Evolutionary conservation across 2,113 vertebrate genomes (phyloP).

Genomic region (Engystomops pustulosus): DNA sequence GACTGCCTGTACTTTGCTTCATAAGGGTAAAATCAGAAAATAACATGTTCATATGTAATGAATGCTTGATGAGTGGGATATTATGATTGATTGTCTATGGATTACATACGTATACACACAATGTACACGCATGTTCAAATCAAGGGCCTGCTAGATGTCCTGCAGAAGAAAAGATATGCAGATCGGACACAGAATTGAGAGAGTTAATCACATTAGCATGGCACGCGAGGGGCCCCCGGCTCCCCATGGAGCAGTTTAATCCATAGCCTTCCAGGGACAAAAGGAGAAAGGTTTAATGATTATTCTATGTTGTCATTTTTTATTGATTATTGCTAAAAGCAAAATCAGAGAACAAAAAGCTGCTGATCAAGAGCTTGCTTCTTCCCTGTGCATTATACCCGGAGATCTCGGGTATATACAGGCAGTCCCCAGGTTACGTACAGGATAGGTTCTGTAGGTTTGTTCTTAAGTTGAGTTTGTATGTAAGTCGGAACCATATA

Average conservation of each 20-base stretch:
- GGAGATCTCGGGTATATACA: not conserved
- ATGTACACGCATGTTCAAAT: not conserved
- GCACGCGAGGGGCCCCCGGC: conserved; percentile 60
- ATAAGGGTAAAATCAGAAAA: too few species aligned
- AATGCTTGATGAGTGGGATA: too few species aligned
- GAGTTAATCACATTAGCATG: conserved; percentile 20
- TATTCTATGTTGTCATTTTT: conserved; percentile 35
- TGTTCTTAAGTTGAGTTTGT: too few species aligned
- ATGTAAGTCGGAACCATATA: too few species aligned
- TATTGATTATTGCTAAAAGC: conserved; percentile 46
- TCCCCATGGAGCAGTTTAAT: conserved; percentile 55
- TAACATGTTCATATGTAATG: too few species aligned
- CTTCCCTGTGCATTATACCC: not conserved
- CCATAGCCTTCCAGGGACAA: conserved; percentile 27
- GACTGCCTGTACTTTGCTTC: too few species aligned
- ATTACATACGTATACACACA: not conserved
- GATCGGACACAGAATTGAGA: not conserved
- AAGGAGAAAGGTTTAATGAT: conserved; percentile 35
- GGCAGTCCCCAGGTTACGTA: too few species aligned
- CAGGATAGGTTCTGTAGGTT: too few species aligned
- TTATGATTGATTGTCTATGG: too few species aligned
- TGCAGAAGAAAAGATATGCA: not conserved
- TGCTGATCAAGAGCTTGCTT: too few species aligned
- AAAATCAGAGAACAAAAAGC: conserved; percentile 1
- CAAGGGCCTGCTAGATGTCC: not conserved